Conservation (phyloP, 2,888 invertebrate genomes). For the Amphipoea lucens region DNA sequence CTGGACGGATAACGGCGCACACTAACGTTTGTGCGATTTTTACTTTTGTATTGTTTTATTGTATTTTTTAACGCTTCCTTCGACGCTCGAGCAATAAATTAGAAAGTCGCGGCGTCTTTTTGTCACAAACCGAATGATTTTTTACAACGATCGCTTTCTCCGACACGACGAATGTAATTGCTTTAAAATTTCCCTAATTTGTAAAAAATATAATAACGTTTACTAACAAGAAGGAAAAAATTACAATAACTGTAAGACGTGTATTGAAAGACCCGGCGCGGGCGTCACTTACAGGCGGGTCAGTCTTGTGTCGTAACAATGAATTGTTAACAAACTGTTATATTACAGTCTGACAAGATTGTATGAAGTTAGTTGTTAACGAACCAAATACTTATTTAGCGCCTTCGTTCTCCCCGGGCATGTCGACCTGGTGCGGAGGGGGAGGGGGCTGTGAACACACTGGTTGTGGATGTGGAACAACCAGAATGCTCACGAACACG, state of each 20-base stretch:
- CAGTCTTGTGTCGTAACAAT: not conserved
- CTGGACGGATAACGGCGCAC: slow-evolving; percentile 48
- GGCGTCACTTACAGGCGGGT: not conserved
- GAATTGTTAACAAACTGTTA: slow-evolving; percentile 4
- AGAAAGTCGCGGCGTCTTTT: slow-evolving; percentile 78
- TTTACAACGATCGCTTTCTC: slow-evolving; percentile 80
- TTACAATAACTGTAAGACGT: slow-evolving; percentile 30
- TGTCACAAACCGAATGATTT: slow-evolving; percentile 69
- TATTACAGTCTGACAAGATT: not conserved
- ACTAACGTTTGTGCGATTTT: slow-evolving; percentile 74
- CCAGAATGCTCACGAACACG: not conserved
- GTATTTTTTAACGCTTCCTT: slow-evolving; percentile 74
- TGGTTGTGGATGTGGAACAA: not conserved
- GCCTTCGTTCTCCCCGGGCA: not conserved
- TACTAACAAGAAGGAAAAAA: slow-evolving; percentile 28
- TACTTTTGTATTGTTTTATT: slow-evolving; percentile 75
- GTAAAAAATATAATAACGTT: slow-evolving; percentile 44
- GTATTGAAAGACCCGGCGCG: slow-evolving; percentile 5
- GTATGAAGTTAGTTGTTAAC: not conserved
- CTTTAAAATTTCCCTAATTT: slow-evolving; percentile 70
- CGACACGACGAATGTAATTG: slow-evolving; percentile 71
- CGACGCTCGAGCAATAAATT: slow-evolving; percentile 79
- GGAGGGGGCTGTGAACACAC: not conserved
- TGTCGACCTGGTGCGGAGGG: not conserved
- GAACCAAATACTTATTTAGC: not conserved